These are phyloP conservation scores for Hydrotaea cyrtoneurina DNA, from an alignment of 2,888 invertebrate genomes.

Conservation along the genomic window DNA sequence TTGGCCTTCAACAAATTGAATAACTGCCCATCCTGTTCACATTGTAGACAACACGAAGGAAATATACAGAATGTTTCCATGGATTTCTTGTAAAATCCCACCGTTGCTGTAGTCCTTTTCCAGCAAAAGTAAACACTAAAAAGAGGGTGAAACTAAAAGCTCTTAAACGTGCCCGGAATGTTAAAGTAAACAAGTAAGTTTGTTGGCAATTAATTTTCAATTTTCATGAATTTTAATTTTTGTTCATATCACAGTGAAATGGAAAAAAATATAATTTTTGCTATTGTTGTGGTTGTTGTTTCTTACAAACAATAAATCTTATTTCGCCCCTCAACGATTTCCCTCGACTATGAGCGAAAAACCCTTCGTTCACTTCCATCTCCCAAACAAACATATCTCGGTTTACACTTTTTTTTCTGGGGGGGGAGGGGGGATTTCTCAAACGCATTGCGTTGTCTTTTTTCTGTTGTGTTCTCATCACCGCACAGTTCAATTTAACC, in stretches of 20 bases:
- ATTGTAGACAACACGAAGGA: too few relatives aligned
- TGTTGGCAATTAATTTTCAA: conserved; percentile 44
- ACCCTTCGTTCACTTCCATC: background rate
- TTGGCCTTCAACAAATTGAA: too few relatives aligned
- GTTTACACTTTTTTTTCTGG: background rate
- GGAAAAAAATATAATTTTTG: background rate
- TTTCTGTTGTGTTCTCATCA: too few relatives aligned
- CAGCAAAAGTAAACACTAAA: background rate
- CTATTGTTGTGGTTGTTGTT: background rate
- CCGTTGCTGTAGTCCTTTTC: background rate
- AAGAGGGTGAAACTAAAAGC: background rate
- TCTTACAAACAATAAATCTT: conserved; percentile 8
- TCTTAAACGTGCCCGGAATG: background rate
- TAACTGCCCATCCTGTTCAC: too few relatives aligned
- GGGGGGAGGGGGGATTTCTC: background rate
- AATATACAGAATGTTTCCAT: background rate
- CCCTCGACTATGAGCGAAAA: background rate
- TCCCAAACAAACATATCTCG: background rate
- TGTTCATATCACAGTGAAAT: background rate
- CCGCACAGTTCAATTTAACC: conserved; percentile 49
- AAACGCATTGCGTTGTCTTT: background rate
- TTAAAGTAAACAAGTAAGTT: background rate
- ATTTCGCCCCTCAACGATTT: background rate
- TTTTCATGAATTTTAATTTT: conserved; percentile 51
- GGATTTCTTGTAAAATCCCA: background rate